phyloP scores from a whole-genome alignment of 2,888 invertebrate genomes.

The Tridacna gigas region DNA sequence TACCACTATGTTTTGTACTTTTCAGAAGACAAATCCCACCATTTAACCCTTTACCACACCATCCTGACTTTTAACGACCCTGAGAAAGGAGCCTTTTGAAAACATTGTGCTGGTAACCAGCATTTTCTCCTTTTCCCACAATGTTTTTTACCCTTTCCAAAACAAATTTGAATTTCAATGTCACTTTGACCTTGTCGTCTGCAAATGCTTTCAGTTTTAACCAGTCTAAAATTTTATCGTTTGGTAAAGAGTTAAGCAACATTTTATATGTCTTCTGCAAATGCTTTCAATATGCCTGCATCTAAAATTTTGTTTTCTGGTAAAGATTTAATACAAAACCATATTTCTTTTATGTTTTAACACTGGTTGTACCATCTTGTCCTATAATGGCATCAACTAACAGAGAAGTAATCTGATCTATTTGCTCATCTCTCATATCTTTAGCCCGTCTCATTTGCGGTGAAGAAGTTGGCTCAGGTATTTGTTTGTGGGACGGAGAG shows the following conservation, averaged over 20 bases:
- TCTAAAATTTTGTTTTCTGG: not conserved
- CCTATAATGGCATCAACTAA: slow-evolving; percentile 64
- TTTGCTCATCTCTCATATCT: slow-evolving; percentile 70
- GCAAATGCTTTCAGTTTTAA: not conserved
- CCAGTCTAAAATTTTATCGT: not conserved
- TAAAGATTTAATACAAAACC: too few relatives aligned
- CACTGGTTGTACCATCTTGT: slow-evolving; percentile 25
- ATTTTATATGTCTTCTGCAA: not conserved
- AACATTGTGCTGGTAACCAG: not conserved
- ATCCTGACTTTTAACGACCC: not conserved
- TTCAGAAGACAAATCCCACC: too few relatives aligned
- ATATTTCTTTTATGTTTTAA: not conserved
- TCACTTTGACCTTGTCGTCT: not conserved
- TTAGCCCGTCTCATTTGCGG: slow-evolving; percentile 63
- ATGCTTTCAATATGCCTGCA: not conserved
- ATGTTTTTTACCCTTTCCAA: not conserved
- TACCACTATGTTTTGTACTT: not conserved
- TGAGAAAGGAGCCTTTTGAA: not conserved
- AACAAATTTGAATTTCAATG: not conserved
- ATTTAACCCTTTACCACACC: not conserved
- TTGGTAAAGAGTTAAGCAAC: not conserved
- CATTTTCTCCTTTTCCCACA: slow-evolving; percentile 7
- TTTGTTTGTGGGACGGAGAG: slow-evolving; percentile 54
- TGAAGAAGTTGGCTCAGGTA: slow-evolving; percentile 40
- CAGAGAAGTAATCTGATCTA: slow-evolving; percentile 73